Base-by-base conservation (phyloP, 2,797 vertebrate species). In the Rhadinocentrus ornatus region DNA sequence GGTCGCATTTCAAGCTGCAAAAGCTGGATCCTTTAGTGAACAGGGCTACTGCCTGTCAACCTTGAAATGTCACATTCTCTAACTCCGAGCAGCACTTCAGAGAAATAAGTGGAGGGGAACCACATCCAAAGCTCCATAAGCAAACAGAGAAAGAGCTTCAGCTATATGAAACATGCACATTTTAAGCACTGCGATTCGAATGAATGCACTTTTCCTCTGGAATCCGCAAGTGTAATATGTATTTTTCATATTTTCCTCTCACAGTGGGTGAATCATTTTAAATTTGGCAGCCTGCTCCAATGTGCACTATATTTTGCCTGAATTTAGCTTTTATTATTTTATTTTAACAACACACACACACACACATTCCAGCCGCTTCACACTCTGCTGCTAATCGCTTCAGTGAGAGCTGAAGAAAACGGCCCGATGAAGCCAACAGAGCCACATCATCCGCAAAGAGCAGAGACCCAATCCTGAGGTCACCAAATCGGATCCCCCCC, bases 131-230 rank as follows among this genome's bases (percentile, higher is more conserved):
- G n/a, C 69, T 37, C 18, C 39, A 31, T 53, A 50, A 20, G 58
- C 22, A 66, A 57, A 41, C 2, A 27, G 44, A 64, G 55, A 66
- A 73, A 18, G 35, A 20, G 5, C 11, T 37, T n/a, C 18, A 50
- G 29, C 31, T 41, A 34, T 53, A 61, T 56, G 65, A 85, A 65
- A 72, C 62, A 62, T 80, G 82, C 82, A 71, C 88, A 78, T 88
- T 79, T 85, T 71, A 62, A 70, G 60, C 39, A 70, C 22, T 12
- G 3, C 2, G 56, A 62, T 69, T 63, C 53, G 24, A 86, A 44
- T 66, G 78, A 58, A 26, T 66, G 67, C 62, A 0, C 79, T 55
- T 10, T 39, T 73, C 72, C 60, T 69, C 73, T 66, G 69, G 78
- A 77, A 81, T 77, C 78, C 71, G 68, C 29, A 63, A 74, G 31